These are phyloP conservation scores for Ascaphus truei DNA, from an alignment of 2,113 vertebrate species.

Conservation along the genomic window DNA sequence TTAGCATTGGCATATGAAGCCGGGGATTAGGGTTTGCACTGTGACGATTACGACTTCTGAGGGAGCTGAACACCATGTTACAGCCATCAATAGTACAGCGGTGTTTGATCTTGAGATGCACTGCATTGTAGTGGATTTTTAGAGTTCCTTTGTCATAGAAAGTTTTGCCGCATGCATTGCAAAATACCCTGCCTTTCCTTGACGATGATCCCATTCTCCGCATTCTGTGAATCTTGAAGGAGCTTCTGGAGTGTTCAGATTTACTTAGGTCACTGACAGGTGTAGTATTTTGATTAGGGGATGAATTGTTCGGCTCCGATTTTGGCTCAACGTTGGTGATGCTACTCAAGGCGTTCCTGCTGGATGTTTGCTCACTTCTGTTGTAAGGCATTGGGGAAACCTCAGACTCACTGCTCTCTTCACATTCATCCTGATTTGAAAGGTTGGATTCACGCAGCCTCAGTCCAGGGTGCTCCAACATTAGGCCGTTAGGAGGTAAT, in stretches of 20 bases:
- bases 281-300: conserved; percentile 67
- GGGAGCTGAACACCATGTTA: conserved; percentile 98
- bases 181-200: conserved; percentile 94
- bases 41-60: conserved; percentile 95
- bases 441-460: conserved; percentile 86
- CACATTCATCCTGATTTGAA: conserved; percentile 85
- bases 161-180: conserved; percentile 96
- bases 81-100: conserved; percentile 97
- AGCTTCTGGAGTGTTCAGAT: conserved; percentile 87
- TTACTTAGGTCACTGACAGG: conserved; percentile 78
- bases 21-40: conserved; percentile 97
- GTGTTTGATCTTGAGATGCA: conserved; percentile 98
- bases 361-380: conserved; percentile 83
- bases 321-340: conserved; percentile 92
- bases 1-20: conserved; percentile 97
- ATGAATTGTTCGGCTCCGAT: conserved; percentile 87
- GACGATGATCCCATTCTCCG: conserved; percentile 93
- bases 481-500: conserved; percentile 89
- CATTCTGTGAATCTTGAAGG: conserved; percentile 95
- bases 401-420: conserved; percentile 95
- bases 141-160: conserved; percentile 98
- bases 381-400: conserved; percentile 86
- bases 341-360: conserved; percentile 77
- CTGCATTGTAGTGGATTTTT: conserved; percentile 98
- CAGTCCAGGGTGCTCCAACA: conserved; percentile 86